Base-by-base conservation (phyloP, 2,888 invertebrate species). In the Theristus sp. region DNA sequence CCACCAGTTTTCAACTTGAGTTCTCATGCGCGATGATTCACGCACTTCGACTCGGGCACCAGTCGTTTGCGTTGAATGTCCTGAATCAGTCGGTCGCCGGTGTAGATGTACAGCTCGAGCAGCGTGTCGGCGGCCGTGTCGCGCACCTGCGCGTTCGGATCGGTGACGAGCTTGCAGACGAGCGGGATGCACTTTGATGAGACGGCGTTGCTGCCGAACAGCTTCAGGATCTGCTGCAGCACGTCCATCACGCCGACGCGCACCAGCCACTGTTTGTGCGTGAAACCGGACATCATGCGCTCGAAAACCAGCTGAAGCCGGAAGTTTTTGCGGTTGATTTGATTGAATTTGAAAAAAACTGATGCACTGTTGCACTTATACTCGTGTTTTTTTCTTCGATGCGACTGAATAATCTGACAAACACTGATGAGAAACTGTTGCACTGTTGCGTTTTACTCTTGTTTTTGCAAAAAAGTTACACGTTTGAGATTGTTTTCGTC, bases 201-300 rank as follows among this genome's bases (percentile, higher is more conserved):
- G 64, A 93, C 78, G 65, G 87, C 6, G 27, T 26, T 26, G 1
- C 58, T 2, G 6, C 62, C 62, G 55, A 60, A 62, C 28, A 24
- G 17, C 22, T 24, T 20, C 22, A 58, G 31, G 2, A 27, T 82
- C 61, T 84, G 83, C 64, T 86, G 84, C 67, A 93, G 82, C 67
- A 87, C 84, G 66, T 84, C 80, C 64, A 90, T 79, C 38, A 87
- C 84, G 75, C 91, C 91, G 73, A 93, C 90, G 60, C 90, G 78
- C 46, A 93, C 85, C 79, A 89, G 88, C 70, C 88, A 84, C 75
- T 91, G 89, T 78, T 91, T 91, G 78, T 93, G 91, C 67, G 81
- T 80, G 70, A 90, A 82, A 26, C 83, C 82, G 59, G 81, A 81
- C 57, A 80, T 78, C 62, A 87, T 77, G 73, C 83, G 82, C 66